These are phyloP conservation scores for Drosophila atripex DNA, from an alignment of 2,888 invertebrate genomes.

Conservation along the genomic window DNA sequence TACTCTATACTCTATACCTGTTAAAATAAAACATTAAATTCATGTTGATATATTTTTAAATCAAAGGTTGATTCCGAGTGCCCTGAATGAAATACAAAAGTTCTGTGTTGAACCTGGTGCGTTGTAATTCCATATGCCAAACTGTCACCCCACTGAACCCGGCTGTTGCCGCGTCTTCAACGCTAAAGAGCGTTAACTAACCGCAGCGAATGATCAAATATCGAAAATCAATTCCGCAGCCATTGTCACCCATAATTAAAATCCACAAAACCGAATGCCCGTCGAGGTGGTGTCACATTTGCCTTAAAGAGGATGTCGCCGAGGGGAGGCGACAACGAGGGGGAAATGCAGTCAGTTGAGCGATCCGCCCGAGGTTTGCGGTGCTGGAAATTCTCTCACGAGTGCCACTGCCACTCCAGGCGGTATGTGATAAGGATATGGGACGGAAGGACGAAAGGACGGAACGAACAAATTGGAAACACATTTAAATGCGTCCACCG, in stretches of 20 bases:
- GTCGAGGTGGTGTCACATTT: slow-evolving; percentile 77
- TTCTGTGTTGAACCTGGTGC: slow-evolving; percentile 52
- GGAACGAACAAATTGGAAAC: slow-evolving; percentile 73
- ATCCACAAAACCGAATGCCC: slow-evolving; percentile 62
- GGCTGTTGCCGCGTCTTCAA: slow-evolving; percentile 40
- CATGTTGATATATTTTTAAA: not conserved
- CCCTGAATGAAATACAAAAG: slow-evolving; percentile 35
- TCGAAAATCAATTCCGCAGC: slow-evolving; percentile 78
- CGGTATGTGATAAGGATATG: slow-evolving; percentile 67
- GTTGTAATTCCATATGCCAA: slow-evolving; percentile 65
- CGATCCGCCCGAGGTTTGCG: slow-evolving; percentile 52
- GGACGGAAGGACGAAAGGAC: slow-evolving; percentile 18
- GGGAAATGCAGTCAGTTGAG: slow-evolving; percentile 55
- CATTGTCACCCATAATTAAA: slow-evolving; percentile 79
- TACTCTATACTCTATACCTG: too few relatives aligned
- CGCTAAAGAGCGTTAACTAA: slow-evolving; percentile 78
- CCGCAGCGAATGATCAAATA: slow-evolving; percentile 80
- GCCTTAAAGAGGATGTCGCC: slow-evolving; percentile 61
- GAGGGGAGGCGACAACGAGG: not conserved
- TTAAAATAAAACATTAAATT: not conserved
- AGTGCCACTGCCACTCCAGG: slow-evolving; percentile 75
- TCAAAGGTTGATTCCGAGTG: not conserved
- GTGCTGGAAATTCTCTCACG: slow-evolving; percentile 79
- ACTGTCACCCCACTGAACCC: slow-evolving; percentile 36
- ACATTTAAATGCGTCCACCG: slow-evolving; percentile 68